phyloP scores from a whole-genome alignment of 2,888 invertebrate species.

The Cheilosia scutellata region DNA sequence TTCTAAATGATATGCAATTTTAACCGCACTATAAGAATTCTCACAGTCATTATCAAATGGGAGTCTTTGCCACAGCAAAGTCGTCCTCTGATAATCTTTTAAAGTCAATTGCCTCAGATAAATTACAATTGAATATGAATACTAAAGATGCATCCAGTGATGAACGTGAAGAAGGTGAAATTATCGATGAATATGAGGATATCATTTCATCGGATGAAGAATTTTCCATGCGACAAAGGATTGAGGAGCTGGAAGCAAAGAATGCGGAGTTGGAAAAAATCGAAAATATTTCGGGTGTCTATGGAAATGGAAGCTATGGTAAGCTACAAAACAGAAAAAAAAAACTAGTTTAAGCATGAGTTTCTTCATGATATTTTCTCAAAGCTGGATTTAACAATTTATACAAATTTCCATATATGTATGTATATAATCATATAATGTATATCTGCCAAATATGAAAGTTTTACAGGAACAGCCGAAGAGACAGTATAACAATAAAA shows the following conservation, averaged over 20 bases:
- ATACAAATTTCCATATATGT: too few species aligned
- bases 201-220: conserved; percentile 84
- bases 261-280: conserved; percentile 84
- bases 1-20: background rate
- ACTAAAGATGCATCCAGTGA: conserved; percentile 65
- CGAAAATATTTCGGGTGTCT: conserved; percentile 81
- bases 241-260: conserved; percentile 82
- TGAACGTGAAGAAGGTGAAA: conserved; percentile 83
- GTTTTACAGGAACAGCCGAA: too few species aligned
- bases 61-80: conserved; percentile 47
- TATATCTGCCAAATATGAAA: too few species aligned
- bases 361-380: too few species aligned
- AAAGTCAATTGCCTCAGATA: conserved; percentile 24
- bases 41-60: conserved; percentile 34
- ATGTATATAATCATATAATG: too few species aligned
- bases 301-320: conserved; percentile 80
- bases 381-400: too few species aligned
- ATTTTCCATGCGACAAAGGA: conserved; percentile 81
- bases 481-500: too few species aligned
- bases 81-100: conserved; percentile 10
- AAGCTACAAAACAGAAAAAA: conserved; percentile 60
- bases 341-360: too few species aligned
- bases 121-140: conserved; percentile 63
- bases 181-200: conserved; percentile 82
- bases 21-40: background rate